Evolutionary conservation across 2,797 vertebrate species (phyloP).

Genomic region (Otus scops): DNA sequence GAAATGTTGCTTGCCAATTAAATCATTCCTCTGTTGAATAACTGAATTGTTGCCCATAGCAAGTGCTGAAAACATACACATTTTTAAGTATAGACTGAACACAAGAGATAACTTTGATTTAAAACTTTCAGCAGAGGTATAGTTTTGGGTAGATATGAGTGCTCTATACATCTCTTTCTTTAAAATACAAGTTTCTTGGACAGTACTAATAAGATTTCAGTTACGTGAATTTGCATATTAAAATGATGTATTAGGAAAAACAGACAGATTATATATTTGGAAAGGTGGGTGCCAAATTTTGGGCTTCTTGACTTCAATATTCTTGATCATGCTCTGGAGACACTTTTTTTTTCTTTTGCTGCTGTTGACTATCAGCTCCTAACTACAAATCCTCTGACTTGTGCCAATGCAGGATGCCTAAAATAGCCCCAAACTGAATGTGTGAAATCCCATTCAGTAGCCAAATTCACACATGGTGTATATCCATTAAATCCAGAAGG

Average conservation of each 20-base stretch:
- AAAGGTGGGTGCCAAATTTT: not conserved
- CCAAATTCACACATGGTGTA: not conserved
- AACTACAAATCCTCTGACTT: not conserved
- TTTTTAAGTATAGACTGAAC: not conserved
- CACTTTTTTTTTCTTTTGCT: rapidly evolving
- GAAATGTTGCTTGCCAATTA: not conserved
- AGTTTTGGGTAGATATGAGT: not conserved
- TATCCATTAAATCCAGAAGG: not conserved
- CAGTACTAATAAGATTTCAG: not conserved
- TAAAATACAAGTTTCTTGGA: not conserved
- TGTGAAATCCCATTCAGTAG: not conserved
- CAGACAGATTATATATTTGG: not conserved
- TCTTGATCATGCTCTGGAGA: not conserved
- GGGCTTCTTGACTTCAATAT: not conserved
- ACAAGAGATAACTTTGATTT: not conserved
- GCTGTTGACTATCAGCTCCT: not conserved
- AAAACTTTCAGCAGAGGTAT: not conserved
- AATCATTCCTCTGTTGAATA: not conserved
- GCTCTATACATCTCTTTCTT: not conserved
- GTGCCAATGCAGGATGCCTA: not conserved
- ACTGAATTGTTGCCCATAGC: not conserved
- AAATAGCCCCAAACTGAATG: not conserved
- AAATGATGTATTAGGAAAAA: not conserved
- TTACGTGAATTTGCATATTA: not conserved
- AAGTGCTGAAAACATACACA: not conserved